A percentile compares a stretch with the other conserved stretches of the same genome.
Evolutionary conservation across 2,797 vertebrate genomes (phyloP).

Genomic region (Danio aesculapii): DNA sequence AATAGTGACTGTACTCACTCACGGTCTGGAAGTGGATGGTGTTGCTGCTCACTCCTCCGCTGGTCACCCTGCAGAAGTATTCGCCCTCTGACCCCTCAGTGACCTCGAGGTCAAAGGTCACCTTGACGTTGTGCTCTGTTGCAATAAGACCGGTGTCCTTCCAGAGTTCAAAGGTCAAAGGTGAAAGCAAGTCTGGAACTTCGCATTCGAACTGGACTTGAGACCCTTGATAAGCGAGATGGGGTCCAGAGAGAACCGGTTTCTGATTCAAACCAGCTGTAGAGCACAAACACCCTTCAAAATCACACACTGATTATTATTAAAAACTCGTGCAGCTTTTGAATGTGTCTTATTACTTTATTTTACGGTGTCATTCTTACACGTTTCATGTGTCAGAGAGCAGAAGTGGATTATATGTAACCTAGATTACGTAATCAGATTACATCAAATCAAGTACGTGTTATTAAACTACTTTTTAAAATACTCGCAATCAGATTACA

Average conservation of each 20-base stretch:
- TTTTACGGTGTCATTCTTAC: no score
- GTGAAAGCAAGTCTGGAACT: constrained; percentile 31
- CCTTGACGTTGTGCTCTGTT: not conserved
- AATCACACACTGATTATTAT: not conserved
- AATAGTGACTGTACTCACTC: constrained; percentile 71
- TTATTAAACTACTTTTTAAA: no score
- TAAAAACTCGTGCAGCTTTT: no score
- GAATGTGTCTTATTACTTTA: no score
- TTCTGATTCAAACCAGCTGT: constrained; percentile 61
- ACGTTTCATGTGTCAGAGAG: no score
- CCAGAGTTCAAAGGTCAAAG: constrained; percentile 69
- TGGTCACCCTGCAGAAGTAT: constrained; percentile 70
- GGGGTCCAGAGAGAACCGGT: constrained; percentile 72
- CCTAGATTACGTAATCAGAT: no score
- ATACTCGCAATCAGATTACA: no score
- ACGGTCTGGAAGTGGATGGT: constrained; percentile 71
- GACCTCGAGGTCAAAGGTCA: constrained; percentile 64
- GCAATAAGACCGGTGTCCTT: constrained; percentile 30
- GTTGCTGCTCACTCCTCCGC: constrained; percentile 64
- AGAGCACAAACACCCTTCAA: constrained; percentile 4
- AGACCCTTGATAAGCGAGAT: constrained; percentile 66
- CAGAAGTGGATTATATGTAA: no score
- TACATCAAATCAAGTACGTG: no score
- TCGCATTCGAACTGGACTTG: constrained; percentile 68
- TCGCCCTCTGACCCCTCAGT: constrained; percentile 60